phyloP scores from a whole-genome alignment of 2,797 vertebrate genomes.

The Bradypus variegatus region DNA sequence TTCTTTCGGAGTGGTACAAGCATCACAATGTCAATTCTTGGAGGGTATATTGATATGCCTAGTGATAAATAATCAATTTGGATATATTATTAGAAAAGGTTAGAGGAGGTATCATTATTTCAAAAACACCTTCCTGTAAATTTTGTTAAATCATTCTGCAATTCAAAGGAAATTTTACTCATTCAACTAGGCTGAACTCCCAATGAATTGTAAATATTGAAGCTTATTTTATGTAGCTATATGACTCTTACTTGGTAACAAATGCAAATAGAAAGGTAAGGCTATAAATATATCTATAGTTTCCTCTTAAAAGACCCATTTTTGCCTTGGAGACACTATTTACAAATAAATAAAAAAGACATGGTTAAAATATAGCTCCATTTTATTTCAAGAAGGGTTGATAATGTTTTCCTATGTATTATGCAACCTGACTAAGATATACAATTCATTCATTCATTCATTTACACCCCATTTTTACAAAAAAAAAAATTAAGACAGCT shows the following conservation, averaged over 20 bases:
- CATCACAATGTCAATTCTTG: not conserved
- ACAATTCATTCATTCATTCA: not conserved
- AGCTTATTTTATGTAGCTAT: not conserved
- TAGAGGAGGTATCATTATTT: conserved; percentile 22
- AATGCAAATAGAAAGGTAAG: not conserved
- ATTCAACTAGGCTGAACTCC: not conserved
- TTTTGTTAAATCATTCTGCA: not conserved
- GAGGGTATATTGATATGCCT: not conserved
- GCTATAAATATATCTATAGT: not conserved
- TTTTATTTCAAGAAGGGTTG: not conserved
- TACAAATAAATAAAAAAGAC: conserved; percentile 35
- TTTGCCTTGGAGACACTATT: conserved; percentile 39
- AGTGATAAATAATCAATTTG: not conserved
- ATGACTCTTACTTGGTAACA: conserved; percentile 1
- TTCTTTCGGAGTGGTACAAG: not conserved
- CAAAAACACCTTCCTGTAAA: not conserved
- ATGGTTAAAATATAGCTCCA: not conserved
- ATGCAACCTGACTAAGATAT: not conserved
- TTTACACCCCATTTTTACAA: not conserved
- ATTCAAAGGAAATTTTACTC: conserved; percentile 12
- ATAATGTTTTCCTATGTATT: conserved; percentile 2
- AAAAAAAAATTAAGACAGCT: conserved; percentile 32
- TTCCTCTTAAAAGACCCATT: conserved; percentile 34
- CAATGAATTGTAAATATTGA: conserved; percentile 12
- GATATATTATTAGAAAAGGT: not conserved